phyloP scores from a whole-genome alignment of 2,797 vertebrate species.

The Anguilla pacifica region DNA sequence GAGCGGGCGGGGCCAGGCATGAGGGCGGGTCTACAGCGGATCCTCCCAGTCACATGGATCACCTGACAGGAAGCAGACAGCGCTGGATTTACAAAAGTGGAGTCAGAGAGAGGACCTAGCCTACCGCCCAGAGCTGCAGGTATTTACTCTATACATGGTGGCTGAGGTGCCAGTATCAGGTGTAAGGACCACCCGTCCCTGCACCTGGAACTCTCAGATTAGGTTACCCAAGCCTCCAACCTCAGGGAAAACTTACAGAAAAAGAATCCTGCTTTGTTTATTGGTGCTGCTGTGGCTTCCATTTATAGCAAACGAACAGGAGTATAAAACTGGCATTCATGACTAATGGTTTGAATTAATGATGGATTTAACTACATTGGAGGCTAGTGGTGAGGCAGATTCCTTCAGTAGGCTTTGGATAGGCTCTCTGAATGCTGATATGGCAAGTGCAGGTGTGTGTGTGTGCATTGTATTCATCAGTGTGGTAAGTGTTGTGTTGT shows the following conservation, averaged over 20 bases:
- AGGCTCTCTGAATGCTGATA: not conserved
- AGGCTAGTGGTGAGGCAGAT: not conserved
- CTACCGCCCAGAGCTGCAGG: not conserved
- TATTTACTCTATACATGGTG: not conserved
- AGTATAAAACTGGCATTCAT: not conserved
- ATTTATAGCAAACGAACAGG: not conserved
- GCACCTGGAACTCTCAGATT: not conserved
- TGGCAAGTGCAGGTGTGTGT: not conserved
- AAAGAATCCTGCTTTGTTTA: not conserved
- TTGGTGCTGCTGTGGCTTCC: not conserved
- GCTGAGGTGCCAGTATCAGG: not conserved
- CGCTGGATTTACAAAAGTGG: not conserved
- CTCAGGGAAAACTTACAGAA: not conserved
- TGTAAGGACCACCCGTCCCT: not conserved
- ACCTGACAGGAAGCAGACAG: slow-evolving; percentile 69
- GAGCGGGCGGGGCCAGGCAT: slow-evolving; percentile 70
- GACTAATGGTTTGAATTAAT: not conserved
- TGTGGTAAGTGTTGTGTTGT: not conserved
- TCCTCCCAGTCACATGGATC: slow-evolving; percentile 85
- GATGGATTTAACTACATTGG: slow-evolving; percentile 1
- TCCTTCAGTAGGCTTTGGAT: not conserved
- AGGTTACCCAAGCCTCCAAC: not conserved
- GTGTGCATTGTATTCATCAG: not conserved
- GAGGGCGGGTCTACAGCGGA: slow-evolving; percentile 76
- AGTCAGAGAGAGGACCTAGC: not conserved